Conservation (phyloP, 2,797 vertebrate genomes). For the Gambusia yucatana region DNA sequence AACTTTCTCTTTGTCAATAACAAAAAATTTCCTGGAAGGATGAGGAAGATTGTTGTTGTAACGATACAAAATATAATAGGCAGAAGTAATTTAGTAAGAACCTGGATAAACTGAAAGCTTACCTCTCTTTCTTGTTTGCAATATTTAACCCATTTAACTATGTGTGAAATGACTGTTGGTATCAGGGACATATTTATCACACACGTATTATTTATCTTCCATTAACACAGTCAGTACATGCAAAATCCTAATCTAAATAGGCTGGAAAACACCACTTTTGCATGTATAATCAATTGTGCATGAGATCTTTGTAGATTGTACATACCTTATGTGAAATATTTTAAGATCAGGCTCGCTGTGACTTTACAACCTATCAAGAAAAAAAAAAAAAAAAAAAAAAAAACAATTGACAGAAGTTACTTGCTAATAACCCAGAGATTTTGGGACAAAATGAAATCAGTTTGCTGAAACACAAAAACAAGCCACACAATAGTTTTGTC, state of each 20-base stretch:
- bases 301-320: not conserved
- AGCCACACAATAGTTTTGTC: slow-evolving; percentile 14
- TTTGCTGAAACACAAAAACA: not conserved
- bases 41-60: not conserved
- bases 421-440: slow-evolving; percentile 4
- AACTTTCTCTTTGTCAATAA: not conserved
- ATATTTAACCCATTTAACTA: not conserved
- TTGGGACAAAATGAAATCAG: not conserved
- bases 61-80: not conserved
- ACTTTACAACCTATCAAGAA: not conserved
- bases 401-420: not conserved
- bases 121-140: not conserved
- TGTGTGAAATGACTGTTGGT: not conserved
- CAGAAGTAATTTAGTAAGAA: not conserved
- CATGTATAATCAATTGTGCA: not conserved
- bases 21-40: not conserved
- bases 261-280: not conserved
- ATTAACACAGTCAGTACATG: not conserved
- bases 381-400: not conserved
- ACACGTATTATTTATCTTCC: not conserved
- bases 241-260: not conserved
- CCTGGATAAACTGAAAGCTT: not conserved
- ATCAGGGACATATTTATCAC: not conserved
- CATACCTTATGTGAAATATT: not conserved
- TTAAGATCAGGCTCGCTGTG: not conserved